A percentile compares a stretch with the other conserved stretches of the same genome.
Evolutionary conservation across 2,797 vertebrate species (phyloP).

Genomic region (Adrianichthys oophorus): DNA sequence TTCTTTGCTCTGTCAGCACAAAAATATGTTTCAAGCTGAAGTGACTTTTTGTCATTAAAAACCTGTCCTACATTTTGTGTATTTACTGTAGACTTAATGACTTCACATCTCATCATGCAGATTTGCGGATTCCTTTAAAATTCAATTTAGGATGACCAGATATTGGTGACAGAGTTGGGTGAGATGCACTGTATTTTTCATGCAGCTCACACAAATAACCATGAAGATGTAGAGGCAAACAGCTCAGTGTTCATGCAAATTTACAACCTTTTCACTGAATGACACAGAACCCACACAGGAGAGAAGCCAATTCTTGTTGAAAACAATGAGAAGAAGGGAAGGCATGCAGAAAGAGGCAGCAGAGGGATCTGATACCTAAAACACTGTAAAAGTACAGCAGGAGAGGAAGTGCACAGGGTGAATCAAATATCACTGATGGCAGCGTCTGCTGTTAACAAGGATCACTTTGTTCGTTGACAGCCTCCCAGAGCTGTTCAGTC

Average conservation of each 20-base stretch:
- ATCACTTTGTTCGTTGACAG: not conserved
- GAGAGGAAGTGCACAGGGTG: conserved; percentile 33
- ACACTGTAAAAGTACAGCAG: conserved; percentile 33
- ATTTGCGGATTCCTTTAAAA: too few relatives aligned
- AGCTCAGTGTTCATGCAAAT: conserved; percentile 39
- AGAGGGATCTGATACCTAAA: conserved; percentile 42
- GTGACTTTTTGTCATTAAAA: too few relatives aligned
- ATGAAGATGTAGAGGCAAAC: conserved; percentile 29
- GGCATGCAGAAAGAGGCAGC: conserved; percentile 30
- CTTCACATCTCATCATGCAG: too few relatives aligned
- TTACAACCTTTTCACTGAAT: conserved; percentile 29
- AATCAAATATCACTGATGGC: conserved; percentile 30
- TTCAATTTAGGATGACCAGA: too few relatives aligned
- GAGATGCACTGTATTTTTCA: conserved; percentile 24
- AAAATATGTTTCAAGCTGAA: too few relatives aligned
- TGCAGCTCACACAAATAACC: conserved; percentile 36
- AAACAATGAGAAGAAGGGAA: conserved; percentile 26
- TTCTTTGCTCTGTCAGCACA: too few relatives aligned
- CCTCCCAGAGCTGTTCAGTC: too few relatives aligned
- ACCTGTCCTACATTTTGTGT: too few relatives aligned
- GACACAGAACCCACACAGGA: conserved; percentile 36
- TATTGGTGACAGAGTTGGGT: not conserved
- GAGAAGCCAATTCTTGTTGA: conserved; percentile 17
- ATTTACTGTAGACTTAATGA: too few relatives aligned
- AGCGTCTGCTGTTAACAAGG: conserved; percentile 24